Conservation (phyloP, 2,888 invertebrate genomes). For the Timema cristinae region DNA sequence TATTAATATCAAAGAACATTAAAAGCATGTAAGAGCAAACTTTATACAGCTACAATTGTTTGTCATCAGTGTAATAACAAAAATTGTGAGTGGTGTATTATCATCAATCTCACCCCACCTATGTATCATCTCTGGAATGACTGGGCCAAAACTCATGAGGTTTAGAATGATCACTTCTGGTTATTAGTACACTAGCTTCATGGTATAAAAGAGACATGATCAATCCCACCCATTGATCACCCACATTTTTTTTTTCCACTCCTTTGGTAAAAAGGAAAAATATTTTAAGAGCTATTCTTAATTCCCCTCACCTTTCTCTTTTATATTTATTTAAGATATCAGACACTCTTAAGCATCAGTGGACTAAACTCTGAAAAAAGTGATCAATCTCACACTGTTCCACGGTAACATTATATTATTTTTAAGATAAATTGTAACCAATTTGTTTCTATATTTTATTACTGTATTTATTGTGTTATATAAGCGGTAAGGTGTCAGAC, state of each 20-base stretch:
- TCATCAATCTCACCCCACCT: constrained; percentile 1
- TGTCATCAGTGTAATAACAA: background rate
- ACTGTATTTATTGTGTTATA: too few relatives aligned
- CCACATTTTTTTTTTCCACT: background rate
- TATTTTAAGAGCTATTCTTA: background rate
- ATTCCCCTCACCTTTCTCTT: background rate
- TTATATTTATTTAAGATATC: background rate
- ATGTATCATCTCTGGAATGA: background rate
- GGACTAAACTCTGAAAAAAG: background rate
- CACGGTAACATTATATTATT: background rate
- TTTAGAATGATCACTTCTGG: constrained; percentile 2
- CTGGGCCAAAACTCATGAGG: background rate
- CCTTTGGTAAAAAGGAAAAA: background rate
- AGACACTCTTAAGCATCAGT: background rate
- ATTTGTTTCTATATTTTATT: too few relatives aligned
- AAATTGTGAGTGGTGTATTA: background rate
- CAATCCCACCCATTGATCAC: too few relatives aligned
- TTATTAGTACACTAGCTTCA: background rate
- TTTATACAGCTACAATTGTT: background rate
- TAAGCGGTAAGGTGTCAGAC: too few relatives aligned
- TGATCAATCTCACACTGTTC: constrained; percentile 1
- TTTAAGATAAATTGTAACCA: too few relatives aligned
- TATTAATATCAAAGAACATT: background rate
- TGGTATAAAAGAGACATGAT: constrained; percentile 7
- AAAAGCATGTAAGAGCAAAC: background rate